These are phyloP conservation scores for Brachionus koreanus DNA, from an alignment of 1,140 invertebrate genomes.

Conservation along the genomic window DNA sequence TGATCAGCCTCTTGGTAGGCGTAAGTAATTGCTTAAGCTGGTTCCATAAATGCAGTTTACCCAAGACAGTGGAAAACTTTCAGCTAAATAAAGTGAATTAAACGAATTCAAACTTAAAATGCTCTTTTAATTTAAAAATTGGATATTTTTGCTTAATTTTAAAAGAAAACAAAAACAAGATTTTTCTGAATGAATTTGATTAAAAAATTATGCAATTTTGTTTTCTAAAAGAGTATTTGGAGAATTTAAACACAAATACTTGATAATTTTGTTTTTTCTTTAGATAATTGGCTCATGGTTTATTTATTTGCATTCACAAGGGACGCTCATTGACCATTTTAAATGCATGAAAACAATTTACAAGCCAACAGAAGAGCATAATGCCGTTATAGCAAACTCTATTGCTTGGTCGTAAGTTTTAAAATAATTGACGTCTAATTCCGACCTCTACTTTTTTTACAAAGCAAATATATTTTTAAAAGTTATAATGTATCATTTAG, in stretches of 20 bases:
- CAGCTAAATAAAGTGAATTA: neutral
- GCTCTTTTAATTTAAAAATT: neutral
- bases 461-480: too few species aligned
- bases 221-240: neutral
- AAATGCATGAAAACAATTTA: constrained; percentile 37
- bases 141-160: neutral
- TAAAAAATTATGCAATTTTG: neutral
- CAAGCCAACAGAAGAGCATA: neutral
- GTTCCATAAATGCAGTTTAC: neutral
- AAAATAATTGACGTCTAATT: too few species aligned
- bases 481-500: too few species aligned
- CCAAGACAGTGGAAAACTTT: constrained; percentile 17
- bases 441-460: too few species aligned
- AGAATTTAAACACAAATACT: neutral
- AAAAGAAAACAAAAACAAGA: constrained; percentile 13
- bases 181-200: neutral
- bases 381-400: constrained; percentile 13
- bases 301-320: constrained; percentile 27
- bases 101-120: neutral
- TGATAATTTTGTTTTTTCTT: neutral
- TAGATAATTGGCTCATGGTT: constrained; percentile 22
- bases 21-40: neutral
- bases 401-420: constrained; percentile 42
- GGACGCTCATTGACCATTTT: neutral
- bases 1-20: neutral